Base-by-base conservation (phyloP, 1,140 invertebrate species). In the Drosophila lacertosa region DNA sequence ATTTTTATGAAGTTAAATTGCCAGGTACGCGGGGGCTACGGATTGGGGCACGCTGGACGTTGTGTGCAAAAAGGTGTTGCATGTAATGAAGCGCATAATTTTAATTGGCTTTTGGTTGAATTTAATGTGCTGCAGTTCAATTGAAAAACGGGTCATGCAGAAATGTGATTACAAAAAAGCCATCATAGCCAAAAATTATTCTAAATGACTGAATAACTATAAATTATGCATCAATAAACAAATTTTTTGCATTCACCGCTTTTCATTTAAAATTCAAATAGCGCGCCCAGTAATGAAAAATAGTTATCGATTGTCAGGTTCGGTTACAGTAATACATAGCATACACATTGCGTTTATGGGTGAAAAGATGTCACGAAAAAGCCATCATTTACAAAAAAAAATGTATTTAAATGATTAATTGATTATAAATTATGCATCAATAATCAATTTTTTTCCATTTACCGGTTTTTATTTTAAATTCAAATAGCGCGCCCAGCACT, bases 1-100 rank as follows among this genome's bases (percentile, higher is more conserved):
- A 86, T 88, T 86, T 84, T 86, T 86, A 86, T 86, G 82, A 86
- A 86, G 82, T 86, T 86, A 88, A 77, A 88, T 79, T 77, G 50
- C 15, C 47, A 39, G 15, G 22, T 24, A n/a, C 40, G 47, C 18
- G 44, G 45, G 33, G 44, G 22, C 4, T 40, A 16, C 39, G 44
- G 51, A 26, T 59, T 47, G 22, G 44, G 15, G 35, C n/a, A n/a
- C n/a, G 9, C 26, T 42, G 29, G 3, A 20, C 59, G 24, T 33
- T 45, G 45, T 58, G 50, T 44, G 40, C 11, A 42, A 63, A 54
- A 65, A 80, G 60, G 63, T 80, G 81, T 66, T 68, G 65, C 50
- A 65, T 66, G 65, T 64, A 88, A 88, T 86, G 73, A 86, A 77
- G 81, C 77, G 48, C 48, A 74, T 88, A 74, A 86, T 81, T 86